Percentiles rank a stretch among this genome's conserved stretches.
Conservation (phyloP, 2,888 invertebrate species). For the Rosalia funebris region DNA sequence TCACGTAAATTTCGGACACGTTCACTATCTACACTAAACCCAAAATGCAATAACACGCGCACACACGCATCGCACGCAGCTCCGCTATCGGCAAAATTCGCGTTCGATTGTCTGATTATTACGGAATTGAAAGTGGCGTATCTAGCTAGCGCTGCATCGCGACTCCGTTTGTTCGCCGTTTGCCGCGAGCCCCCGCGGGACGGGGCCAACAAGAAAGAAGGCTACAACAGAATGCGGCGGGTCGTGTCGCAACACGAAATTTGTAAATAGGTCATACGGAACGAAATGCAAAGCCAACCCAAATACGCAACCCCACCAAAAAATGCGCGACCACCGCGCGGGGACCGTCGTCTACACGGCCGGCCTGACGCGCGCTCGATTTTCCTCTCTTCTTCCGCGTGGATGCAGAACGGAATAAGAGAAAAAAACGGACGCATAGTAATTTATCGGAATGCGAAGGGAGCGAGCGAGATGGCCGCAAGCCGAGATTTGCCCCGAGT, state of each 20-base stretch:
- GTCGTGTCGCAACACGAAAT: slow-evolving; percentile 27
- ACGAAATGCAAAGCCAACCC: slow-evolving; percentile 55
- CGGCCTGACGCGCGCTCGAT: no score
- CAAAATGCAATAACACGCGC: slow-evolving; percentile 47
- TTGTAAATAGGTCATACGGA: slow-evolving; percentile 51
- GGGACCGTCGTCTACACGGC: no score
- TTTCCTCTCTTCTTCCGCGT: no score
- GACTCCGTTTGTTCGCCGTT: slow-evolving; percentile 4
- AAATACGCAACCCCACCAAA: slow-evolving; percentile 48
- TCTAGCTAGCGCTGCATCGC: slow-evolving; percentile 27
- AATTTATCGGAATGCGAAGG: no score
- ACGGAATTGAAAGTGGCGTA: slow-evolving; percentile 26
- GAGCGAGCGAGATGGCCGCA: no score
- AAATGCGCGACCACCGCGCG: slow-evolving; percentile 32
- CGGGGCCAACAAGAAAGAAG: slow-evolving; percentile 11
- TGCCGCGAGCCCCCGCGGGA: not conserved
- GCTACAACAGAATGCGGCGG: slow-evolving; percentile 19
- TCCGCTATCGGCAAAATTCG: slow-evolving; percentile 47
- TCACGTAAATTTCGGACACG: slow-evolving; percentile 26
- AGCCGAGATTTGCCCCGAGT: no score
- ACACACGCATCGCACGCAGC: slow-evolving; percentile 45
- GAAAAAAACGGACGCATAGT: no score
- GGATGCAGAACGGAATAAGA: no score
- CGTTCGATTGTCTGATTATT: slow-evolving; percentile 46
- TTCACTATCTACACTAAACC: slow-evolving; percentile 42